Percentiles rank a stretch among this genome's conserved stretches.
phyloP scores from a whole-genome alignment of 2,797 vertebrate genomes.

The Serranus cabrilla region DNA sequence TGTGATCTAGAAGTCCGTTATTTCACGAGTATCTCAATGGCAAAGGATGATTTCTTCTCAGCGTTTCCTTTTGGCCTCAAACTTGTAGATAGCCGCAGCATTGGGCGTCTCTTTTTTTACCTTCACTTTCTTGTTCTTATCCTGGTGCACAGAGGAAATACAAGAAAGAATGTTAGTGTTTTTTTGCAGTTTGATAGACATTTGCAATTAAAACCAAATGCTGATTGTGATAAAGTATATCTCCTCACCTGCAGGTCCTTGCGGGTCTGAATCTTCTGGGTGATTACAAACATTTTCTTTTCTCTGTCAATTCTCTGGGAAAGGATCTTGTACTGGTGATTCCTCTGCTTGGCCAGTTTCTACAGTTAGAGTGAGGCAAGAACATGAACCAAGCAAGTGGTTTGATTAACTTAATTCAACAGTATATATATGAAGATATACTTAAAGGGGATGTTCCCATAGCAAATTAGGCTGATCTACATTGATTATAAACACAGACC shows the following conservation, averaged over 20 bases:
- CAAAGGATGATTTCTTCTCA: conserved; percentile 67
- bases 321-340: conserved; percentile 89
- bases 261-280: conserved; percentile 96
- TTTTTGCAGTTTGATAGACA: background rate
- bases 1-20: conserved; percentile 7
- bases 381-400: background rate
- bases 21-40: conserved; percentile 6
- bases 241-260: conserved; percentile 92
- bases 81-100: conserved; percentile 93
- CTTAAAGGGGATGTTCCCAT: background rate
- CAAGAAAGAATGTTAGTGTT: too few relatives aligned
- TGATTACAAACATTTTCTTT: conserved; percentile 92
- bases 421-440: background rate
- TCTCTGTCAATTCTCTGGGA: conserved; percentile 94
- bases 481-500: conserved; percentile 76
- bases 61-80: conserved; percentile 92
- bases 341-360: conserved; percentile 89
- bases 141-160: conserved; percentile 80
- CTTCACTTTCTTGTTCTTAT: conserved; percentile 93
- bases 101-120: conserved; percentile 90
- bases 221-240: background rate
- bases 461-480: background rate
- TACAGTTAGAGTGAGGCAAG: conserved; percentile 60
- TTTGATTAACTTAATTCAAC: background rate
- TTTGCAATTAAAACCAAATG: background rate